These are phyloP conservation scores for Ischnura elegans DNA, from an alignment of 2,888 invertebrate genomes.

Conservation along the genomic window DNA sequence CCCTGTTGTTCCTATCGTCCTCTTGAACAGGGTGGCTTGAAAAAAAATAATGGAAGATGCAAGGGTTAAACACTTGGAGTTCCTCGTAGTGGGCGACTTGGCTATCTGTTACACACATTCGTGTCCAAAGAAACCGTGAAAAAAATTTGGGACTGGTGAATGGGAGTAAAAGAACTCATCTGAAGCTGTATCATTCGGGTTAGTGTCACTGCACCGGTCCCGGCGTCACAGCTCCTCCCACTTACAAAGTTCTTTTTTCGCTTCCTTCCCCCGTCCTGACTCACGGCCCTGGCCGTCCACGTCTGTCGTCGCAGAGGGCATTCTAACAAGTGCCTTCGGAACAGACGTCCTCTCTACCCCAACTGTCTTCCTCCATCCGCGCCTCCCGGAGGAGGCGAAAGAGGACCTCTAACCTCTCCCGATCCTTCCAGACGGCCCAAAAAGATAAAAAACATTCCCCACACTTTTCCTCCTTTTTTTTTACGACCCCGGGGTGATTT, in stretches of 20 bases:
- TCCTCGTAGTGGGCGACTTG: too few relatives aligned
- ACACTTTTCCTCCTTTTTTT: constrained; percentile 4
- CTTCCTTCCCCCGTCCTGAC: constrained; percentile 1
- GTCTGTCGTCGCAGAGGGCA: neutral
- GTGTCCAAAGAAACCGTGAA: too few relatives aligned
- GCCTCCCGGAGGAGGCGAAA: neutral
- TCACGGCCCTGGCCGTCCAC: constrained; percentile 13
- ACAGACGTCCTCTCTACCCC: constrained; percentile 33
- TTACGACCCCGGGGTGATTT: constrained; percentile 56
- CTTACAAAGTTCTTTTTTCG: neutral
- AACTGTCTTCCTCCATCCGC: neutral
- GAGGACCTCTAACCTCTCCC: neutral
- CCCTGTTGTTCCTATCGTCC: too few relatives aligned
- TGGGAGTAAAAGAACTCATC: too few relatives aligned
- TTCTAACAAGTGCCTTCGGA: constrained; percentile 65
- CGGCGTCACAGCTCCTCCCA: neutral
- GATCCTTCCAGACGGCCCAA: neutral
- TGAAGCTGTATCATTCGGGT: too few relatives aligned
- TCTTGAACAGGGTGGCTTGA: too few relatives aligned
- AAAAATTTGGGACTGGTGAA: too few relatives aligned
- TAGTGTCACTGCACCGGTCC: too few relatives aligned
- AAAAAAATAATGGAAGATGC: too few relatives aligned
- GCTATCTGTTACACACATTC: too few relatives aligned
- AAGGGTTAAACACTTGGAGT: too few relatives aligned
- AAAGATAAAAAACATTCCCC: neutral